Base-by-base conservation (phyloP, 2,888 invertebrate species). In the Hirtodrosophila cameraria region DNA sequence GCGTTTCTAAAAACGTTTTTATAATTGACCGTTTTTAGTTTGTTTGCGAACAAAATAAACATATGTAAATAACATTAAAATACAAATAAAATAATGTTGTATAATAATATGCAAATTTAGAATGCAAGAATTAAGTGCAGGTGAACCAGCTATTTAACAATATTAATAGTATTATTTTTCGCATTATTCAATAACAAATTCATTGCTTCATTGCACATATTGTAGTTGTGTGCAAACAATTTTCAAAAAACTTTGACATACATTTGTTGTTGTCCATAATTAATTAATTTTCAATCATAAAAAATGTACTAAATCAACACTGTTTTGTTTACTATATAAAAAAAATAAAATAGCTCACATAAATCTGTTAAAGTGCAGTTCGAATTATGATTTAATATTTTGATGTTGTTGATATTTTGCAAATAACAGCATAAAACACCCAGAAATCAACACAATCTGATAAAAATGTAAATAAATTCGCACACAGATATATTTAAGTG, bases 381-480 rank as follows among this genome's bases (percentile, higher is more conserved):
- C 5, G 52, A 53, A 48, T 69, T 53, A 69, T 69, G 33, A 53
- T 33, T 38, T 25, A 69, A 52, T 27, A 41, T 16, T 41, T 7
- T 11, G n/a, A n/a, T n/a, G 2, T 35, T 31, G 25, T 20, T 57
- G 13, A 31, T 16, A 11, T 11, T 33, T 11, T 12, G 25, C 13
- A 59, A 46, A 35, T 28, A 23, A 36, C n/a, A 20, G 23, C 27
- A 41, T 31, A 5, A 9, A 11, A 48, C n/a, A n/a, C 20, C 20
- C 35, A 25, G 33, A 62, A 62, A 45, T 54, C 67, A 67, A 38
- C 49, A 52, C 18, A 33, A 46, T 50, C 53, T 43, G 48, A 55
- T 68, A 64, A 69, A 62, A 42, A 65, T 41, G 41, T 60, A 23
- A 49, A 49, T 36, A 25, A 60, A 41, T 43, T 23, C 8, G 8